Evolutionary conservation across 2,113 vertebrate genomes (phyloP), one percentile per base, ranked within the genome.

Genomic region (Grus americana): DNA sequence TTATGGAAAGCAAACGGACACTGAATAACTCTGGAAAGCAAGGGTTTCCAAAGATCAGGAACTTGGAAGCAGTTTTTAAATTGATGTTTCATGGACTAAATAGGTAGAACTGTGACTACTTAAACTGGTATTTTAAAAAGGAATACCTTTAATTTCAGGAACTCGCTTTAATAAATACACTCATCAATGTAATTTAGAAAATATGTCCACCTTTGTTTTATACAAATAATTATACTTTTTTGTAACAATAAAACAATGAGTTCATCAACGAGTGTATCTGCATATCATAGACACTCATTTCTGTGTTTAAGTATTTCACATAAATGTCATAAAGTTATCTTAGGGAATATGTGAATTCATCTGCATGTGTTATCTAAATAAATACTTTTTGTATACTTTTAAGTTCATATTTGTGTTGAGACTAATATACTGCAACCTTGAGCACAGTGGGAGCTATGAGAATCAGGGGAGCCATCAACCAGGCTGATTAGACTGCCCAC

Each of bases 381-480:
- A 93, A 91, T 86, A 96, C 61, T 95, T 95, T 88, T 70, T 90
- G 86, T 87, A 79, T 73, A 94, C 66, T 92, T 95, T 90, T 85
- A 81, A 76, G 71, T 95, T 93, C 67, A 88, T 93, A 86, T 96
- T 94, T 95, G 80, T 92, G 91, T 95, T 96, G 70, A 88, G 79
- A 71, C 79, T 94, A 97, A 93, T 97, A 95, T 79, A 90, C 73
- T 95, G 95, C 92, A 97, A 95, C 96, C 94, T 95, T 95, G 96
- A 97, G 96, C 96, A 87, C 91, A 96, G 84, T 75, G 87, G 91
- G 97, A 88, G 73, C 79, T 84, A 72, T 58, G 71, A 80, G 91
- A 96, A 96, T 80, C 74, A 58, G 67, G 87, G 92, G 92, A 95
- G 75, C 76, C 81, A 88, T 93, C 93, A 92, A 82, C 66, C 54